Evolutionary conservation across 2,113 vertebrate genomes (phyloP), one percentile per base, ranked within the genome.

Genomic region (Poeciliopsis turrubarensis): DNA sequence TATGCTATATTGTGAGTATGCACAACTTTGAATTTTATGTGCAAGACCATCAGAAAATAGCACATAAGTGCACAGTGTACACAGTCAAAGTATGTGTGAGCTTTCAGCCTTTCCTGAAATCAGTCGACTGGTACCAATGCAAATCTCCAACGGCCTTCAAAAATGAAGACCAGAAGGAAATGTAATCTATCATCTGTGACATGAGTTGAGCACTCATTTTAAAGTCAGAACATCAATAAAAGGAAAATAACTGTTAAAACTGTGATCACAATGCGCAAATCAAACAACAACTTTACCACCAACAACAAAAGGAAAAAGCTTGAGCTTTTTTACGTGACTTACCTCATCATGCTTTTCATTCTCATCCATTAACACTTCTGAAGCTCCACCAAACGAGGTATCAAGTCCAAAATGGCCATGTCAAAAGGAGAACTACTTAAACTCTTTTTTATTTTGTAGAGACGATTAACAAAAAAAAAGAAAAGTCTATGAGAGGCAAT

Each of bases 391-490:
- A 80, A 90, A 92, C 82, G 69, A 86, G 63, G 78, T 70, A 44
- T 72, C 84, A 64, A 30, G 54, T 77, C 77, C 70, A 68, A 90
- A 89, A 92, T 91, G 80, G 87, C 80, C 72, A 60, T 91, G 89
- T 91, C 89, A 92, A 80, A 87, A 89, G 89, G 89, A 93, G 82
- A 88, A 92, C 93, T 92, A 91, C 89, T 87, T 89, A 81, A 79
- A 66, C 77, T 87, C 44, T 51, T 71, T 37, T 11, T 34, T 34
- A 34, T 8, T 11, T 84, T 74, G 75, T 63, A 80, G 74, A 82
- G 86, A 91, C 91, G 90, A 87, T 93, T 87, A 82, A 81, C 85
- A 89, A 91, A 37, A 37, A 34, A 14, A 44, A 89, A 92, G 29
- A 86, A 76, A 39, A 83, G 81, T 91, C 88, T 89, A 85, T 90